Conservation (phyloP, 23 tunicate species). For the Halocynthia aurantium region DNA sequence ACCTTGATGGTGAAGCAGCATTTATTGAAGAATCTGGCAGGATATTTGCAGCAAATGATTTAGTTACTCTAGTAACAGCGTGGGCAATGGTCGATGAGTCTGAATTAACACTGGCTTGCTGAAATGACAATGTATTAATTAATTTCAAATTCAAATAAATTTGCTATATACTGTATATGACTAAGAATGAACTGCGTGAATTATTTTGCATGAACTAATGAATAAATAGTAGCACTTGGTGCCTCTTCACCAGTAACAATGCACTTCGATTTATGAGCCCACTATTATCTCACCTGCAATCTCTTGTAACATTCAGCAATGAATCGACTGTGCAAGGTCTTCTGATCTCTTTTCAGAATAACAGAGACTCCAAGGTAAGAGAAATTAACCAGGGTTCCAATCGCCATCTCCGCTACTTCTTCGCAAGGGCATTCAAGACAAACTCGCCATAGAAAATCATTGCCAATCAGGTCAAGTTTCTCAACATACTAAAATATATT, state of each 20-base stretch:
- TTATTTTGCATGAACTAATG: no score
- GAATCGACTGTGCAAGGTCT: conserved; percentile 42
- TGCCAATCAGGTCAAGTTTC: conserved; percentile 60
- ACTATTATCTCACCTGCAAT: conserved; percentile 34
- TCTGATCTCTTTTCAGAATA: conserved; percentile 52
- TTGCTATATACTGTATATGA: no score
- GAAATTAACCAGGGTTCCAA: conserved; percentile 42
- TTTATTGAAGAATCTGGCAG: conserved; percentile 15
- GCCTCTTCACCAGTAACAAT: no score
- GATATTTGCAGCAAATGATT: conserved; percentile 58
- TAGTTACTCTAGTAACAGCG: conserved; percentile 55
- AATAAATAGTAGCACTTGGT: no score
- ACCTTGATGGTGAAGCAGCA: no score
- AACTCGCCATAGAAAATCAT: conserved; percentile 67
- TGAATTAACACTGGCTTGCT: not conserved
- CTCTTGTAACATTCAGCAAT: conserved; percentile 73
- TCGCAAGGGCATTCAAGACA: conserved; percentile 59
- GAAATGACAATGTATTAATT: not conserved
- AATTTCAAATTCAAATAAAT: no score
- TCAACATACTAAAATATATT: conserved; percentile 45
- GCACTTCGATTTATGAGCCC: no score
- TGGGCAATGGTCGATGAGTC: conserved; percentile 36
- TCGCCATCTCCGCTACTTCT: conserved; percentile 50
- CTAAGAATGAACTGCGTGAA: no score
- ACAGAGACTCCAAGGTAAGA: conserved; percentile 47